These are phyloP conservation scores for Drosophila algonquin DNA, from an alignment of 2,888 invertebrate species.

Conservation along the genomic window DNA sequence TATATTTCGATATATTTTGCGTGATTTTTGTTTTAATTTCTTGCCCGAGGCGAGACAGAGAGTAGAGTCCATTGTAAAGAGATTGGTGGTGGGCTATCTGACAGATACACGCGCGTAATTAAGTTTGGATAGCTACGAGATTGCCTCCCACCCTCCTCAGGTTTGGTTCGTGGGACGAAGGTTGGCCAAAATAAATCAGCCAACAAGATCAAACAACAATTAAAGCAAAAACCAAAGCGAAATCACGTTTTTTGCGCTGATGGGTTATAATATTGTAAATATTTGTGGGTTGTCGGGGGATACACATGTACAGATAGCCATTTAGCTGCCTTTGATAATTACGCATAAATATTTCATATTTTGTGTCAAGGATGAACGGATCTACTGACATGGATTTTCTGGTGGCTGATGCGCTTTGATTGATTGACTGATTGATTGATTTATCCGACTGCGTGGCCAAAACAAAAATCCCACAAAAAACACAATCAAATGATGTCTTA, in stretches of 20 bases:
- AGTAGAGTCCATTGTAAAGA: constrained; percentile 30
- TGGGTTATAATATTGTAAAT: constrained; percentile 20
- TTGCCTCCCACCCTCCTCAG: constrained; percentile 37
- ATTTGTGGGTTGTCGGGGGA: constrained; percentile 29
- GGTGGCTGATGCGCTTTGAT: constrained; percentile 56
- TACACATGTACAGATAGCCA: constrained; percentile 21
- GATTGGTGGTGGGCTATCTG: constrained; percentile 26
- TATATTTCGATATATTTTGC: not conserved
- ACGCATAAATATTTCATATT: constrained; percentile 49
- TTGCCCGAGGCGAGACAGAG: constrained; percentile 13
- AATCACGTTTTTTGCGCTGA: constrained; percentile 19
- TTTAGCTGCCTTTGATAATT: constrained; percentile 59
- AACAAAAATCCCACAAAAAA: constrained; percentile 14
- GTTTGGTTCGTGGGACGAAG: constrained; percentile 60
- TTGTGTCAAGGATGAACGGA: constrained; percentile 76
- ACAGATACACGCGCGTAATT: constrained; percentile 45
- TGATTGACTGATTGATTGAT: constrained; percentile 63
- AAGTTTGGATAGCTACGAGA: constrained; percentile 29
- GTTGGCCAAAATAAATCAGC: constrained; percentile 53
- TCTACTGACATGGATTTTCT: constrained; percentile 45
- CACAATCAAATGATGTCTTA: constrained; percentile 41
- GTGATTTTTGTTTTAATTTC: constrained; percentile 14
- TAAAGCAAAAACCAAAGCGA: constrained; percentile 61
- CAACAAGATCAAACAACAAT: constrained; percentile 36
- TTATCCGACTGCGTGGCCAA: constrained; percentile 39